phyloP scores from a whole-genome alignment of 2,113 vertebrate genomes.

The Malurus alboscapulatus region DNA sequence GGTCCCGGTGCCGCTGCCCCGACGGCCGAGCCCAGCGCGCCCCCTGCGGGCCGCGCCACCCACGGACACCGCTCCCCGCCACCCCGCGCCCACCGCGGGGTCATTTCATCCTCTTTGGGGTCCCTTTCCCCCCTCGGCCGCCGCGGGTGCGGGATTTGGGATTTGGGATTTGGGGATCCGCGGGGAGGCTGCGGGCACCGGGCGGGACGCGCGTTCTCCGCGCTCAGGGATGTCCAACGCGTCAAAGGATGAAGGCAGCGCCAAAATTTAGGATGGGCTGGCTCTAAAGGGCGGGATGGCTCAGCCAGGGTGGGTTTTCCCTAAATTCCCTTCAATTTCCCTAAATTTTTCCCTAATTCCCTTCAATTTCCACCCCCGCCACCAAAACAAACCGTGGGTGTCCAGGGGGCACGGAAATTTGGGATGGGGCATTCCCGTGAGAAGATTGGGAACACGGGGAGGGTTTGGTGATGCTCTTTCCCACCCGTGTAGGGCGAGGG shows the following conservation, averaged over 20 bases:
- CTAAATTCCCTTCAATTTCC: neutral
- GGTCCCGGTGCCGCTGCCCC: neutral
- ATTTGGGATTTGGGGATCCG: neutral
- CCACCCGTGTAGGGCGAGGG: accelerated
- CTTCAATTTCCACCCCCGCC: too few relatives aligned
- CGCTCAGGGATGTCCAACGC: neutral
- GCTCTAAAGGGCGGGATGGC: accelerated
- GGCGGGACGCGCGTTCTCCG: neutral
- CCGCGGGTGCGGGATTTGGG: neutral
- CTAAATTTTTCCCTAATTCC: neutral
- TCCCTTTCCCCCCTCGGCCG: too few relatives aligned
- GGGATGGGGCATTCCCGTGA: accelerated
- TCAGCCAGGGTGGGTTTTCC: neutral
- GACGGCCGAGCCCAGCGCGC: slow-evolving; percentile 21
- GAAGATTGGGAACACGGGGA: accelerated
- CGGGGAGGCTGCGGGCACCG: neutral
- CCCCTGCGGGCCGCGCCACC: slow-evolving; percentile 39
- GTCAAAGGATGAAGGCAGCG: neutral
- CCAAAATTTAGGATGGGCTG: neutral
- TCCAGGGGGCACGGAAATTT: accelerated
- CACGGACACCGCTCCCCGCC: too few relatives aligned
- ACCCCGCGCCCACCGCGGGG: neutral
- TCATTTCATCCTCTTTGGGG: neutral
- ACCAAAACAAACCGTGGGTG: too few relatives aligned
- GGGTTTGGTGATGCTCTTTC: too few relatives aligned